Percentiles rank a stretch among this genome's conserved stretches.
Evolutionary conservation across 2,113 vertebrate species (phyloP).

Genomic region (Microtus pennsylvanicus): DNA sequence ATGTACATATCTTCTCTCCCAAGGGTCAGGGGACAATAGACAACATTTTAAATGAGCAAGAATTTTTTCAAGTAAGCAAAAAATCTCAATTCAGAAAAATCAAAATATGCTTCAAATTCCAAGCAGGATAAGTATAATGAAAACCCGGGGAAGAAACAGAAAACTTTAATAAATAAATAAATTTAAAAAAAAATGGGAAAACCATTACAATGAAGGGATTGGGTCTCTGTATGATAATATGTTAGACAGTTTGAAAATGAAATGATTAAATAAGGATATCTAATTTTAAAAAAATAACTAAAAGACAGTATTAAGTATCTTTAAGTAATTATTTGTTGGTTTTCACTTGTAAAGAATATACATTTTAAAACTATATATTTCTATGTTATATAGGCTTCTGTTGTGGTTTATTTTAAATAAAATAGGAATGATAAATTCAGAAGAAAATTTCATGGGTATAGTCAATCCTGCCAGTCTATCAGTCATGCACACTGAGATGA

Average conservation of each 20-base stretch:
- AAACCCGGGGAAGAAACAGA: no score
- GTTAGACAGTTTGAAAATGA: no score
- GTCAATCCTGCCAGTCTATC: background rate
- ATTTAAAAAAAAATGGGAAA: no score
- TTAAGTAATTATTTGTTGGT: background rate
- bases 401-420: slow-evolving; percentile 20
- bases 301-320: background rate
- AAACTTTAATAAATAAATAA: no score
- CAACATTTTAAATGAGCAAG: background rate
- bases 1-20: background rate
- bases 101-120: background rate
- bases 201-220: no score
- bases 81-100: background rate
- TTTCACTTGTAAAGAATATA: background rate
- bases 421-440: background rate
- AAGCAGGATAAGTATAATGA: background rate
- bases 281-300: no score
- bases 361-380: background rate
- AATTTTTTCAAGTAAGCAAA: background rate
- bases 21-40: background rate
- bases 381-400: background rate
- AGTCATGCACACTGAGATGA: background rate
- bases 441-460: background rate
- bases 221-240: no score
- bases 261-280: no score